phyloP scores from a whole-genome alignment of 2,888 invertebrate species.

The Rhodophaea formosa region DNA sequence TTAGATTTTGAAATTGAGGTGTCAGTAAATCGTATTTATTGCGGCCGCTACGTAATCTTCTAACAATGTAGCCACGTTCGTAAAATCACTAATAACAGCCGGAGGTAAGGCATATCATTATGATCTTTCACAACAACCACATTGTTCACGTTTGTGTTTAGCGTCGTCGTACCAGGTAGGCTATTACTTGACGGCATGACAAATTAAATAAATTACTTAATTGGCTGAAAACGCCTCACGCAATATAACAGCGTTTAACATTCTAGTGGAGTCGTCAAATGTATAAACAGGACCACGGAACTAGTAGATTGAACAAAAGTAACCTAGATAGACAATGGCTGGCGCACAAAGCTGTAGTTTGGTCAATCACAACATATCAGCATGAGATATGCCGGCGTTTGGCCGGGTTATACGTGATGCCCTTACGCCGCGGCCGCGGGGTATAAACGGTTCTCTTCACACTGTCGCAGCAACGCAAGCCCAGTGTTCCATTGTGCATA shows the following conservation, averaged over 20 bases:
- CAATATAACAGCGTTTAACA: not conserved
- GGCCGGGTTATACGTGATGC: constrained; percentile 13
- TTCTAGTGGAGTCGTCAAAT: not conserved
- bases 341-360: constrained; percentile 2
- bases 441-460: constrained; percentile 16
- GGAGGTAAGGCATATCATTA: constrained; percentile 35
- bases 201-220: constrained; percentile 20
- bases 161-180: not conserved
- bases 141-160: constrained; percentile 20
- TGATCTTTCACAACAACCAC: constrained; percentile 23
- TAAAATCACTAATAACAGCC: constrained; percentile 59
- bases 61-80: constrained; percentile 35
- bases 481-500: constrained; percentile 1
- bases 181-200: constrained; percentile 15
- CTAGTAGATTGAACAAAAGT: not conserved
- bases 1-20: constrained; percentile 73
- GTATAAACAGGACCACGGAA: not conserved
- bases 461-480: constrained; percentile 13
- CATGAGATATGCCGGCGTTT: constrained; percentile 7
- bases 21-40: constrained; percentile 74
- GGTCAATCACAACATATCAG: constrained; percentile 14
- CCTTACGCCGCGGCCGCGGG: constrained; percentile 3
- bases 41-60: constrained; percentile 47
- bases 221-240: constrained; percentile 11
- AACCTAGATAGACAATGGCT: not conserved